These are phyloP conservation scores for Diarsia dahlii DNA, from an alignment of 2,888 invertebrate genomes.

Conservation along the genomic window DNA sequence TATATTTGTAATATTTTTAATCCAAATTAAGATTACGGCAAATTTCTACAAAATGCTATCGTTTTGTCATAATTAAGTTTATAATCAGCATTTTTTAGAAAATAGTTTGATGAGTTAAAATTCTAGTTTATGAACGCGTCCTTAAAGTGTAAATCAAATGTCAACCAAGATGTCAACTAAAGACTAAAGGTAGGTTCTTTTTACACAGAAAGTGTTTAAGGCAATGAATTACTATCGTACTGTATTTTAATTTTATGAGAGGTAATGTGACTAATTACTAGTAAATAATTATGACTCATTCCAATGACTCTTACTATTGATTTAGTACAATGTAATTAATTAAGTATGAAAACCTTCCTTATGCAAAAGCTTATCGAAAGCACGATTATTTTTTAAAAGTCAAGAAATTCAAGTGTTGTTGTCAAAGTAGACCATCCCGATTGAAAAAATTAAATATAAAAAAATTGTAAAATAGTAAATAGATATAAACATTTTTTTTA, in stretches of 20 bases:
- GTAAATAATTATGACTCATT: slow-evolving; percentile 15
- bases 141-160: neutral
- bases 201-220: slow-evolving; percentile 15
- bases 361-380: neutral
- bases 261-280: neutral
- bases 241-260: neutral
- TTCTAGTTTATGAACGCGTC: slow-evolving; percentile 28
- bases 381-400: slow-evolving; percentile 41
- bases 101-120: neutral
- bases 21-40: neutral
- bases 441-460: slow-evolving; percentile 70
- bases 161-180: slow-evolving; percentile 15
- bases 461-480: slow-evolving; percentile 74
- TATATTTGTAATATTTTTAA: neutral
- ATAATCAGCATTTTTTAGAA: neutral
- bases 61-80: neutral
- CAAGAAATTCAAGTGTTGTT: slow-evolving; percentile 52
- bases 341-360: neutral
- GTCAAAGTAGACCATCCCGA: slow-evolving; percentile 74
- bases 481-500: slow-evolving; percentile 64
- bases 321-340: neutral
- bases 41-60: neutral
- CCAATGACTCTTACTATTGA: neutral
- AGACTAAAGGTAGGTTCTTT: slow-evolving; percentile 7
- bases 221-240: neutral